Evolutionary conservation across 2,113 vertebrate species (phyloP), one percentile per base, ranked within the genome.

Genomic region (Percopsis transmontana): DNA sequence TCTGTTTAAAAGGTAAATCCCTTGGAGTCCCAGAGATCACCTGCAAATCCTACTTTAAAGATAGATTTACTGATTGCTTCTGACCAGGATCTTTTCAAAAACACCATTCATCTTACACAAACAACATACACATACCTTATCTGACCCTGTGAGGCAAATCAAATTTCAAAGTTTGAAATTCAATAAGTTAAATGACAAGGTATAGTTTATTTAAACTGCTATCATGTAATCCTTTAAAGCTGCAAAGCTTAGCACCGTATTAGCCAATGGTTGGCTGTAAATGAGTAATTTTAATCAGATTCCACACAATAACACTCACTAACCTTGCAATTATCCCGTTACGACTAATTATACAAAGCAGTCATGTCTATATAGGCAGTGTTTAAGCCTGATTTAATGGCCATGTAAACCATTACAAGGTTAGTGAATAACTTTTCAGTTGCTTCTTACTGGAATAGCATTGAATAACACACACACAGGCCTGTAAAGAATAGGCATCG

Each of bases 351-450:
- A 74, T 62, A 83, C 70, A 71, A 73, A 74, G 68, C 76, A 69
- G 68, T 52, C 72, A 63, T 80, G 56, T 83, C 79, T 78, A 53
- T 24, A 80, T 71, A 41, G 72, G 55, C 73, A 51, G 67, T 58
- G 57, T 81, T 71, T 87, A 84, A 84, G 85, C 75, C 78, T 57
- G 71, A 85, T 85, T 87, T 87, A 89, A 90, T 81, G 77, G 78
- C 44, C 62, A 58, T 77, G 76, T 84, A 81, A 85, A 88, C 62
- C 72, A 74, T 73, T 70, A 51, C 41, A 66, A 75, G 77, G 70
- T 64, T 74, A 39, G 70, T 78, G 72, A 87, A 83, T 69, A 75
- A 67, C 68, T 57, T 63, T 39, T 65, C 50, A 24, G 58, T 74
- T 62, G 74, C 71, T 84, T 87, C 76, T 72, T 67, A 57, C 59